phyloP scores from a whole-genome alignment of 2,888 invertebrate species.

The Antheraea assamensis region DNA sequence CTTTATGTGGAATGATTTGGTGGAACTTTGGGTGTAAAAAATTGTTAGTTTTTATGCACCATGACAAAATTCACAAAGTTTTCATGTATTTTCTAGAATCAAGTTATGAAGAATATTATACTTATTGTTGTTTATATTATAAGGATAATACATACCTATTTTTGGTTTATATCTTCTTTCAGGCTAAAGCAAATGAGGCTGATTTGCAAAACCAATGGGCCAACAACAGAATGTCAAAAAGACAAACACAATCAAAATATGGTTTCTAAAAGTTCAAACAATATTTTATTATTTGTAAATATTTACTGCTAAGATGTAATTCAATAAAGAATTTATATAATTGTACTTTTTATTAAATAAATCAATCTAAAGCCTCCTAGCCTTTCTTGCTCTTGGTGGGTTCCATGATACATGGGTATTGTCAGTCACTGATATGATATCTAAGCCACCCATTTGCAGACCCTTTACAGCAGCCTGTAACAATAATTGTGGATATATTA shows the following conservation, averaged over 20 bases:
- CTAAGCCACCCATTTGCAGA: conserved; percentile 93
- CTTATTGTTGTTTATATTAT: too few species aligned
- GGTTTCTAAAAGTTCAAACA: conserved; percentile 86
- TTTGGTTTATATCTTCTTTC: conserved; percentile 53
- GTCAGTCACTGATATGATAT: conserved; percentile 97
- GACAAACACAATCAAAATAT: conserved; percentile 97
- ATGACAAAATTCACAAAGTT: neutral
- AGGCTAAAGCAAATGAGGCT: conserved; percentile 97
- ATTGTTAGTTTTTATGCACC: neutral
- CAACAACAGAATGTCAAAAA: conserved; percentile 90
- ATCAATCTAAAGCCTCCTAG: conserved; percentile 86
- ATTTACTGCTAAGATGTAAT: conserved; percentile 1
- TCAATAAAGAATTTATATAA: conserved; percentile 7
- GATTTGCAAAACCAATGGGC: conserved; percentile 98
- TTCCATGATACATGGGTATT: conserved; percentile 92
- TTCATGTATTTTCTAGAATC: neutral
- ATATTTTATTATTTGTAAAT: conserved; percentile 1
- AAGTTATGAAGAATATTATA: too few species aligned
- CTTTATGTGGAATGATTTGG: too few species aligned
- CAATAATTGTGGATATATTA: conserved; percentile 25
- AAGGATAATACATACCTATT: neutral
- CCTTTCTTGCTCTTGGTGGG: conserved; percentile 92
- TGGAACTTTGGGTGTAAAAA: too few species aligned
- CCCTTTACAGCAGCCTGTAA: conserved; percentile 96
- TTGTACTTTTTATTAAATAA: neutral